phyloP scores from a whole-genome alignment of 2,113 vertebrate genomes.

The Phaethon lepturus region DNA sequence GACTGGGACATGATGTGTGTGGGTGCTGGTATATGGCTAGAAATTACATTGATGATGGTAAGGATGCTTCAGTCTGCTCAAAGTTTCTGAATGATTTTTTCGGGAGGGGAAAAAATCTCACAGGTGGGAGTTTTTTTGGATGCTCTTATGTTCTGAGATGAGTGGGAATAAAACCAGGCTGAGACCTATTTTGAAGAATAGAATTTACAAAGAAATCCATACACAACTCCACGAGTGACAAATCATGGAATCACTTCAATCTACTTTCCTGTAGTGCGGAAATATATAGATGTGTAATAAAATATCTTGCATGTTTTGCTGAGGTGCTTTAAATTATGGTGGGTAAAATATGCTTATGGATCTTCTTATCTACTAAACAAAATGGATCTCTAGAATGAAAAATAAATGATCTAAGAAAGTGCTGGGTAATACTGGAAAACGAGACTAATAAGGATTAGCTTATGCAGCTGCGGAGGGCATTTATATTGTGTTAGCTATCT shows the following conservation, averaged over 20 bases:
- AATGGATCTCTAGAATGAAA: not conserved
- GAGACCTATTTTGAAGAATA: not conserved
- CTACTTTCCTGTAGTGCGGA: not conserved
- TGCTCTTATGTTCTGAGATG: not conserved
- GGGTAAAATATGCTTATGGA: not conserved
- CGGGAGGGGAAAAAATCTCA: not conserved
- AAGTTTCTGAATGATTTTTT: not conserved
- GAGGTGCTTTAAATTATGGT: not conserved
- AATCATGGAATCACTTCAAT: slow-evolving; percentile 1
- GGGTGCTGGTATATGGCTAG: not conserved
- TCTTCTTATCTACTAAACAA: not conserved
- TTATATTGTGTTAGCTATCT: not conserved
- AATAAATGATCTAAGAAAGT: not conserved
- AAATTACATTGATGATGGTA: not conserved
- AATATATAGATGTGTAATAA: not conserved
- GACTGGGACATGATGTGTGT: not conserved
- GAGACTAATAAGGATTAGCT: not conserved
- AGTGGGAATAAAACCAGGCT: not conserved
- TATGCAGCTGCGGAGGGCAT: not conserved
- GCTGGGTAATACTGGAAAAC: not conserved
- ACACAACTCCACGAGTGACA: not conserved
- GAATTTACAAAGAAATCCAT: not conserved
- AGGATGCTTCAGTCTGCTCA: not conserved
- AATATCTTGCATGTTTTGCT: not conserved
- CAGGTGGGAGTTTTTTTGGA: not conserved